A percentile compares a stretch with the other conserved stretches of the same genome.
Conservation (phyloP, 2,888 invertebrate species). For the Auanema freiburgensis region DNA sequence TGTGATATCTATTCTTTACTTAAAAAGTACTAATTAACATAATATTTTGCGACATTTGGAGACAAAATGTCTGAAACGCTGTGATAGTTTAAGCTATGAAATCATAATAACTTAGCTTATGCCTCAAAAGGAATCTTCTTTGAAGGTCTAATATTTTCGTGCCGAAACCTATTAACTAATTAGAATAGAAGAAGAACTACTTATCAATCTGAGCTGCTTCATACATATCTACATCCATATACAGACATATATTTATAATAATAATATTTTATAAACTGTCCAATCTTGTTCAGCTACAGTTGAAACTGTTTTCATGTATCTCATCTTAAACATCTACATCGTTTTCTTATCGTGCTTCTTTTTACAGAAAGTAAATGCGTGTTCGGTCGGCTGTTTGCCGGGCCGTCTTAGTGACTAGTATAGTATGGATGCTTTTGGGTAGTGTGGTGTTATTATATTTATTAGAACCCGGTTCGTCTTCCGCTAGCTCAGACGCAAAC, state of each 20-base stretch:
- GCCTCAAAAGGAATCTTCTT: too few relatives aligned
- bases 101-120: too few relatives aligned
- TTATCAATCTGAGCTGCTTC: neutral
- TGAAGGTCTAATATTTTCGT: too few relatives aligned
- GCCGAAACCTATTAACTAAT: too few relatives aligned
- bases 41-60: too few relatives aligned
- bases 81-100: too few relatives aligned
- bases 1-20: too few relatives aligned
- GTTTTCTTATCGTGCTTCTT: neutral
- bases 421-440: constrained; percentile 62
- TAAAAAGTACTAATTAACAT: too few relatives aligned
- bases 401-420: constrained; percentile 61
- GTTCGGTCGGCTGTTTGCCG: constrained; percentile 59
- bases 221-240: neutral
- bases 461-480: constrained; percentile 42
- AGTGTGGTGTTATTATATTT: constrained; percentile 60
- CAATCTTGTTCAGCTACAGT: neutral
- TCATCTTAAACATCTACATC: neutral
- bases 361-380: constrained; percentile 24
- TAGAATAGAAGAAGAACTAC: constrained; percentile 6
- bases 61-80: too few relatives aligned
- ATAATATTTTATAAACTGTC: neutral
- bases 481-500: neutral
- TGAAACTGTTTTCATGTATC: neutral
- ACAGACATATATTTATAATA: neutral